These are phyloP conservation scores for Drosophila macrospina DNA, from an alignment of 2,888 invertebrate genomes.

Conservation along the genomic window DNA sequence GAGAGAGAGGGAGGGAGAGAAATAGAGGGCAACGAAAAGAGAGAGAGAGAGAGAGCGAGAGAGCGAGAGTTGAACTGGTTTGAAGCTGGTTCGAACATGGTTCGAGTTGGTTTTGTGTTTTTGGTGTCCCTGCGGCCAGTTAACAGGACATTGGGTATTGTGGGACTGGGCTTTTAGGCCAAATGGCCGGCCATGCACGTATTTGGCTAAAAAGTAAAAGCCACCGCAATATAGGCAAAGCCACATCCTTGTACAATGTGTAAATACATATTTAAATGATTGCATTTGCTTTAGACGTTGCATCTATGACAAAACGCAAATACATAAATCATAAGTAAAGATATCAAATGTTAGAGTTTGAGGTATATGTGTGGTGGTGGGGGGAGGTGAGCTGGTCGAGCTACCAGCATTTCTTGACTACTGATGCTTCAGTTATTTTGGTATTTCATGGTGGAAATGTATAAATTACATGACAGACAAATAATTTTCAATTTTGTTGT, in stretches of 20 bases:
- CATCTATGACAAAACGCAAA: slow-evolving; percentile 45
- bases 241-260: slow-evolving; percentile 40
- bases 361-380: background rate
- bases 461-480: slow-evolving; percentile 49
- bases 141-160: slow-evolving; percentile 18
- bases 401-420: slow-evolving; percentile 28
- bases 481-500: slow-evolving; percentile 47
- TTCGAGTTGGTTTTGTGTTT: slow-evolving; percentile 30
- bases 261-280: slow-evolving; percentile 64
- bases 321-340: slow-evolving; percentile 52
- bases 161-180: background rate
- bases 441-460: slow-evolving; percentile 40
- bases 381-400: background rate
- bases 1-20: background rate
- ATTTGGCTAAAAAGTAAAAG: slow-evolving; percentile 44
- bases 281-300: slow-evolving; percentile 42
- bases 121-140: slow-evolving; percentile 28
- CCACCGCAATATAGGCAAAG: slow-evolving; percentile 33
- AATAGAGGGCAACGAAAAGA: background rate
- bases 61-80: slow-evolving; percentile 26
- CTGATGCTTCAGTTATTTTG: slow-evolving; percentile 33
- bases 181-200: slow-evolving; percentile 6
- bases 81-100: slow-evolving; percentile 48
- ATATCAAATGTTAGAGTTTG: background rate
- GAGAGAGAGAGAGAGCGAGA: background rate